A percentile compares a stretch with the other conserved stretches of the same genome.
These are phyloP conservation scores for Poeciliopsis infans DNA, from an alignment of 2,797 vertebrate genomes.

Conservation along the genomic window DNA sequence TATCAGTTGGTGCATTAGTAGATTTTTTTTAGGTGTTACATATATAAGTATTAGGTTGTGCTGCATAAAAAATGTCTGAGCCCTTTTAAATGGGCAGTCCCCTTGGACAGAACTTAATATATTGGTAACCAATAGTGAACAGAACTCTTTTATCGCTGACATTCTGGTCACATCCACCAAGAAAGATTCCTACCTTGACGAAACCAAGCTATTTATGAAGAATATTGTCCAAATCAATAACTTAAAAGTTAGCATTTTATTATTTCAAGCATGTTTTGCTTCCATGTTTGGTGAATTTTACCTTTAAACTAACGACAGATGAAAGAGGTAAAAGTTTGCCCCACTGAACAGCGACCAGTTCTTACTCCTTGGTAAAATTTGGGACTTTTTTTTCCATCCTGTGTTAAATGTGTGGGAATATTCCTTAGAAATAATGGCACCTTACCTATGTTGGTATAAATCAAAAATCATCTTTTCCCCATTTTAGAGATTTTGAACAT, in stretches of 20 bases:
- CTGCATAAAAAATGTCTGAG: constrained; percentile 78
- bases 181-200: constrained; percentile 69
- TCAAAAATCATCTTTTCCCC: constrained; percentile 61
- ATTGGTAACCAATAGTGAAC: constrained; percentile 88
- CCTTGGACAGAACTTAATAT: constrained; percentile 86
- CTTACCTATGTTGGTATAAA: constrained; percentile 78
- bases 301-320: constrained; percentile 28
- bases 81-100: constrained; percentile 78
- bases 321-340: constrained; percentile 59
- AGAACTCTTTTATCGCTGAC: constrained; percentile 81
- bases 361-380: constrained; percentile 44
- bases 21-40: constrained; percentile 78
- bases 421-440: constrained; percentile 80
- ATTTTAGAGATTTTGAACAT: constrained; percentile 62
- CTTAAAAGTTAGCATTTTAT: constrained; percentile 70
- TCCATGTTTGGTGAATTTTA: constrained; percentile 49
- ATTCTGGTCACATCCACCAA: constrained; percentile 81
- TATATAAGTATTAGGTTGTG: constrained; percentile 82
- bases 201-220: constrained; percentile 69
- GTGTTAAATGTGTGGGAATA: constrained; percentile 76
- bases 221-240: constrained; percentile 64
- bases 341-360: constrained; percentile 52
- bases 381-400: constrained; percentile 46
- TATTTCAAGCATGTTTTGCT: constrained; percentile 74
- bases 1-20: constrained; percentile 76